phyloP scores from a whole-genome alignment of 2,113 vertebrate genomes.

The Thymallus thymallus region DNA sequence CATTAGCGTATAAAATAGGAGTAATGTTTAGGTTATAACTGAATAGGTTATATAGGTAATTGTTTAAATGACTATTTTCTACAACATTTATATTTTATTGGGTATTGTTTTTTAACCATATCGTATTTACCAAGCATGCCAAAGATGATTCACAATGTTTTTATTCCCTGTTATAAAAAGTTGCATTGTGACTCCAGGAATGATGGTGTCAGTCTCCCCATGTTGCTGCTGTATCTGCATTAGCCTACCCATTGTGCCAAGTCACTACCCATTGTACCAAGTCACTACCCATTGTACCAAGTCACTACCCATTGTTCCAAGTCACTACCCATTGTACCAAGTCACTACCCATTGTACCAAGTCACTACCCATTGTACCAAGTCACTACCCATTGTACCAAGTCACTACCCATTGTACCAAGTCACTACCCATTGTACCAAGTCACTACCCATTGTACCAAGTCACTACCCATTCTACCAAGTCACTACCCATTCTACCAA shows the following conservation, averaged over 20 bases:
- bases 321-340: conserved; percentile 14
- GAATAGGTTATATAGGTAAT: too few species aligned
- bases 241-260: conserved; percentile 2
- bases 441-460: conserved; percentile 14
- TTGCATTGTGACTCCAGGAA: conserved; percentile 10
- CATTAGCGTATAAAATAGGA: not conserved
- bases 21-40: not conserved
- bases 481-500: conserved; percentile 9
- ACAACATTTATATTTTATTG: conserved; percentile 39
- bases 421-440: conserved; percentile 14
- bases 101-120: conserved; percentile 39
- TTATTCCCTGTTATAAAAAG: not conserved
- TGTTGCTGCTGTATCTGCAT: conserved; percentile 31
- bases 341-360: conserved; percentile 14
- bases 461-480: too few species aligned
- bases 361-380: conserved; percentile 14
- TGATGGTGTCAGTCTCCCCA: not conserved
- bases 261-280: conserved; percentile 18
- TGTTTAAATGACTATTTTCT: too few species aligned
- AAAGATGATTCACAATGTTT: conserved; percentile 50
- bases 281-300: conserved; percentile 14
- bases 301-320: conserved; percentile 14
- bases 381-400: conserved; percentile 14
- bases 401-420: conserved; percentile 14
- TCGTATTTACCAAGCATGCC: conserved; percentile 49